These are phyloP conservation scores for Ischnus inquisitorius DNA, from an alignment of 2,888 invertebrate species.

Conservation along the genomic window DNA sequence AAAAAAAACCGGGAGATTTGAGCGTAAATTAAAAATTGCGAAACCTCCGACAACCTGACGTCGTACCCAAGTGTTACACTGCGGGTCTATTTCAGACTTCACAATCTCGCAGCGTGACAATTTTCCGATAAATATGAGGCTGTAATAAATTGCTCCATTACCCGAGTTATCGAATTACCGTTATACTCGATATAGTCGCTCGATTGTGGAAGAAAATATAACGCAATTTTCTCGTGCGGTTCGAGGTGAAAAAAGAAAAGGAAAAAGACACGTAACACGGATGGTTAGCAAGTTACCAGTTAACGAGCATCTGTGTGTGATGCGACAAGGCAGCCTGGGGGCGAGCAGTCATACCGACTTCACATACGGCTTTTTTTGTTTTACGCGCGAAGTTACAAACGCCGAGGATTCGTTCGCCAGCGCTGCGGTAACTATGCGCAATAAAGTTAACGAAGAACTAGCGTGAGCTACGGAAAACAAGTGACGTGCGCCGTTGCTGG, in stretches of 20 bases:
- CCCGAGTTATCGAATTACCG: background rate
- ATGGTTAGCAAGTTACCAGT: conserved; percentile 41
- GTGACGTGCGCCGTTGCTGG: conserved; percentile 1
- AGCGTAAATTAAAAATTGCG: too few species aligned
- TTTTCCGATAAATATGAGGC: conserved; percentile 7
- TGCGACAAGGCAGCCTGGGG: conserved; percentile 25
- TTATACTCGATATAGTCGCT: background rate
- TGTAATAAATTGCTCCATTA: background rate
- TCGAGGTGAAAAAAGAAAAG: background rate
- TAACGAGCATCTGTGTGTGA: conserved; percentile 50
- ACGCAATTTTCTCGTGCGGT: conserved; percentile 12
- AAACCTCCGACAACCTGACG: too few species aligned
- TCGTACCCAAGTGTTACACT: too few species aligned
- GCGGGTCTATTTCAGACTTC: too few species aligned
- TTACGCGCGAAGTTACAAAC: conserved; percentile 43
- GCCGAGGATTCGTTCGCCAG: conserved; percentile 11
- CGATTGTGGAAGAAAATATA: background rate
- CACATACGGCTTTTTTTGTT: conserved; percentile 46
- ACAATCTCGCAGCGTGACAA: background rate
- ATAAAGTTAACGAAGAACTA: conserved; percentile 58
- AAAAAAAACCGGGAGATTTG: too few species aligned
- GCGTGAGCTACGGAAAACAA: conserved; percentile 26
- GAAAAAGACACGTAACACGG: too few species aligned
- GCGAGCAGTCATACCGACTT: background rate
- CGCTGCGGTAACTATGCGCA: conserved; percentile 30